Evolutionary conservation across 2,113 vertebrate species (phyloP), one percentile per base, ranked within the genome.

Genomic region (Albula glossodonta): DNA sequence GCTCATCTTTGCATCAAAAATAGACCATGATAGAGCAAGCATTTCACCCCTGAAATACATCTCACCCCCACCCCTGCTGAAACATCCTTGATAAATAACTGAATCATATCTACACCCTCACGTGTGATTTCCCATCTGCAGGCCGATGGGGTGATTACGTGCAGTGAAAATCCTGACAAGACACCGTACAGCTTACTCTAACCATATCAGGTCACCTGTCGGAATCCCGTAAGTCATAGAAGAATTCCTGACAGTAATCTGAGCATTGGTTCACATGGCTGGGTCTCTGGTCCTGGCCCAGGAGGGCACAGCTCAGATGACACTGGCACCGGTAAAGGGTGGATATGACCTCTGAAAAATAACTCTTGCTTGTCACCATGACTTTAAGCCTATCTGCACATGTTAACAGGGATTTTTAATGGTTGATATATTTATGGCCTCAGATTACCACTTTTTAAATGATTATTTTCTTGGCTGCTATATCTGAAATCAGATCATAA

Each of bases 351-450:
- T 22, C 56, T 84, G 83, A 51, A 22, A 19, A 81, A 85, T 66
- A 82, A 82, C 49, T 89, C 66, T 53, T 17, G 66, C 81, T 41
- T 89, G 85, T 84, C 89, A 86, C 51, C 78, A 83, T 88, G 86
- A 31, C 85, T 78, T 83, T 88, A 86, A 83, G 81, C 53, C 78
- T 66, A 41, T 60, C 81, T 81, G n/a, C 50, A 88, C 52, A 85
- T 53, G 9, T 78, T 83, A 87, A 82, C 48, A 48, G 48, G 19
- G 11, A 31, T 49, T 78, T 87, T 86, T 84, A 89, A 41, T 50
- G 77, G 41, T 82, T 87, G 87, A 87, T 87, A 56, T 86, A 85
- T 90, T 89, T 89, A 89, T 87, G 86, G 85, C 51, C 49, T 84
- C 70, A 87, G 85, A 90, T 90, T 89, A 87, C 63, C 81, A 57